Base-by-base conservation (phyloP, 2,113 vertebrate species). In the Camelus dromedarius region DNA sequence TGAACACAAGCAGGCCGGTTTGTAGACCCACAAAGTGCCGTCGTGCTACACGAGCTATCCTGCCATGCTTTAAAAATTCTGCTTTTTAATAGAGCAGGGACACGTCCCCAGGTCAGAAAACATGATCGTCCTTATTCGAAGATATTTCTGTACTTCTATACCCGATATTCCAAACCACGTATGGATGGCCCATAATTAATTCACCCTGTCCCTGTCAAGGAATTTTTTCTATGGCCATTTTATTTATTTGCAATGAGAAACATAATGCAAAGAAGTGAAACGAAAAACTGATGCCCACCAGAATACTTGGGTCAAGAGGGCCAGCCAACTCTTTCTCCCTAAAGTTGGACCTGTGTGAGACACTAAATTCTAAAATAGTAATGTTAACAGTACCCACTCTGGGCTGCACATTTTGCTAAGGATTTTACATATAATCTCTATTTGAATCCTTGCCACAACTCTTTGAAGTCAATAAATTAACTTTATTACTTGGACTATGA, bases 331-430 rank as follows among this genome's bases (percentile, higher is more conserved):
- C 62, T 15, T 22, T 13, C 26, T 75, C 28, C 50, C 50, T 18
- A 26, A 58, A 67, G 52, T 24, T 6, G 1, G 62, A 10, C 16
- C 22, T 18, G 6, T 3, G 9, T 6, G 30, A 62, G n/a, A 70
- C 28, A 14, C 54, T 3, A 15, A 4, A 35, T 58, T 58, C 73
- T 76, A 38, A 70, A 80, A 38, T 10, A 26, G 12, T 52, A 48
- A 48, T 3, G 1, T 22, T 0, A 6, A n/a, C 8, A 58, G 48
- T 9, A 0, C 35, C 35, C 6, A 22, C 15, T 6, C 0, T 13
- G 73, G 32, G 20, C 42, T 20, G 48, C 67, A 24, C 20, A 1
- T 66, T 35, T 50, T 56, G 14, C 8, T 67, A 60, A 42, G 20
- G 46, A 6, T 46, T 56, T n/a, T 66, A 42, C 26, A 7, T n/a